Evolutionary conservation across 2,113 vertebrate genomes (phyloP).

Genomic region (Oenanthe oenanthe): DNA sequence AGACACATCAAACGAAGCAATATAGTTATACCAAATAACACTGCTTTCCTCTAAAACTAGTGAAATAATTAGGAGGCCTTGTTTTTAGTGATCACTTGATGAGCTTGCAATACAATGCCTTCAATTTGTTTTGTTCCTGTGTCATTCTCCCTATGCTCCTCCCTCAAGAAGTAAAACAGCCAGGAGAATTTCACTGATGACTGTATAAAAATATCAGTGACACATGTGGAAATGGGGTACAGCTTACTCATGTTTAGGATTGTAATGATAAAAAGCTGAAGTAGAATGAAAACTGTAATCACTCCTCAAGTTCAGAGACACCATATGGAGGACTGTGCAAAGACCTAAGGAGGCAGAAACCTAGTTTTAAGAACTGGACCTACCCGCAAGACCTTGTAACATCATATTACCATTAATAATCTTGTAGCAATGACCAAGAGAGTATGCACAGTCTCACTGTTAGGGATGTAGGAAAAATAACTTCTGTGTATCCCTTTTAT

Average conservation of each 20-base stretch:
- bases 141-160: not conserved
- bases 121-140: not conserved
- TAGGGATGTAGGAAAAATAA: not conserved
- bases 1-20: fast-evolving
- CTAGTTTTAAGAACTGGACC: not conserved
- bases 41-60: not conserved
- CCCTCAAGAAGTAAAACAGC: not conserved
- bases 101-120: not conserved
- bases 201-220: not conserved
- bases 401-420: not conserved
- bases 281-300: not conserved
- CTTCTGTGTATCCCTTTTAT: not conserved
- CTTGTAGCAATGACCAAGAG: not conserved
- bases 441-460: fast-evolving
- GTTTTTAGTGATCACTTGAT: not conserved
- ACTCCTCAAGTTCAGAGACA: not conserved
- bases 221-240: not conserved
- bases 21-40: not conserved
- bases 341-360: not conserved
- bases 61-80: not conserved
- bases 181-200: not conserved
- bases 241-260: not conserved
- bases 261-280: not conserved
- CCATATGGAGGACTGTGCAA: not conserved
- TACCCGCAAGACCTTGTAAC: not conserved